Evolutionary conservation across 2,888 invertebrate species (phyloP).

Genomic region (Eurytoma adleriae): DNA sequence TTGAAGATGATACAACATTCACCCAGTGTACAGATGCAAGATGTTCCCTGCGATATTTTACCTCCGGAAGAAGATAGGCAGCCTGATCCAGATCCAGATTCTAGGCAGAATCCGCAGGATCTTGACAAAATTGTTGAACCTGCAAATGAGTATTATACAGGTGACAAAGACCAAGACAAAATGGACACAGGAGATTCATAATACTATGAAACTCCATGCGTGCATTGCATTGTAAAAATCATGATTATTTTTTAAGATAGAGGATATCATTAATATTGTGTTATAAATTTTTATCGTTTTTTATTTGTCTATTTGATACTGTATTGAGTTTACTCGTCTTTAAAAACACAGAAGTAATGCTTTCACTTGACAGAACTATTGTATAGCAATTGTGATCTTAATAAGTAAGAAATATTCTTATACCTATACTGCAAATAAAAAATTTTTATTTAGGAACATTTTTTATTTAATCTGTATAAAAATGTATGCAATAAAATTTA

Average conservation of each 20-base stretch:
- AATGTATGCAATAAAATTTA: neutral
- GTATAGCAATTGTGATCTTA: too few relatives aligned
- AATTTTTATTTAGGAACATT: too few relatives aligned
- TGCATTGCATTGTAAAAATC: slow-evolving; percentile 36
- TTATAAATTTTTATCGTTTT: slow-evolving; percentile 47
- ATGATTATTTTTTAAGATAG: slow-evolving; percentile 33
- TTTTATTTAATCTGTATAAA: too few relatives aligned
- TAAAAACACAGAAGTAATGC: too few relatives aligned
- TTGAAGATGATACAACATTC: slow-evolving; percentile 95
- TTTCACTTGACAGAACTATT: too few relatives aligned
- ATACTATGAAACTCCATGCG: slow-evolving; percentile 27
- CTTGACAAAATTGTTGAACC: slow-evolving; percentile 90
- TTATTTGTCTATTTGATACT: slow-evolving; percentile 5
- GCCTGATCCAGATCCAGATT: slow-evolving; percentile 91
- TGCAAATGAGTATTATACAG: slow-evolving; percentile 92
- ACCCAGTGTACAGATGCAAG: slow-evolving; percentile 98
- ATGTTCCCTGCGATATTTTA: slow-evolving; percentile 90
- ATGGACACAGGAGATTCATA: slow-evolving; percentile 76
- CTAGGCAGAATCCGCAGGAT: slow-evolving; percentile 86
- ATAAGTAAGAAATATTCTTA: too few relatives aligned
- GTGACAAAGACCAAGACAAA: slow-evolving; percentile 93
- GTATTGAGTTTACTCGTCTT: too few relatives aligned
- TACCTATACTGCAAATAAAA: too few relatives aligned
- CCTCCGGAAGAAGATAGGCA: slow-evolving; percentile 84
- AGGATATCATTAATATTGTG: slow-evolving; percentile 29